phyloP scores from a whole-genome alignment of 1,140 invertebrate genomes.

The Ruditapes philippinarum region DNA sequence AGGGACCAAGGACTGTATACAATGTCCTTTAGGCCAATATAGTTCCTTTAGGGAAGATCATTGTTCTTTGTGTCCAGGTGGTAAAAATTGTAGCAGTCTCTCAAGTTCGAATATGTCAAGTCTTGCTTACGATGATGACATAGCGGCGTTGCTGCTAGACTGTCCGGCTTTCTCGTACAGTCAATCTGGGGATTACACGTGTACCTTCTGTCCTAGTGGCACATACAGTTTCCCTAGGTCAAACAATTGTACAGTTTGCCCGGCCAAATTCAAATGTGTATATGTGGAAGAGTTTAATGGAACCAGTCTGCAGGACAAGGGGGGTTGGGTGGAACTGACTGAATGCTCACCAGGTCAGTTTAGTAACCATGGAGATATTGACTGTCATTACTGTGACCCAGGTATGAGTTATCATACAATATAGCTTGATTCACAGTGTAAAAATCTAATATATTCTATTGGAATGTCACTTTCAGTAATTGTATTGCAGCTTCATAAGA shows the following conservation, averaged over 20 bases:
- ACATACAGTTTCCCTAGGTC: conserved; percentile 64
- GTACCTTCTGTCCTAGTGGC: conserved; percentile 59
- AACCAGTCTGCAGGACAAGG: conserved; percentile 51
- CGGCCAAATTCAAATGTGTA: conserved; percentile 50
- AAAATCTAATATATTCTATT: neutral
- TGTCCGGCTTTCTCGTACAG: conserved; percentile 50
- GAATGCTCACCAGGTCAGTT: conserved; percentile 65
- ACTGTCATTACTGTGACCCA: conserved; percentile 27
- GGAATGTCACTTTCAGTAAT: neutral
- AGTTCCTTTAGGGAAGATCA: conserved; percentile 8
- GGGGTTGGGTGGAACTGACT: conserved; percentile 71
- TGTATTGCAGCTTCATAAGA: too few species aligned
- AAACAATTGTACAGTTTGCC: conserved; percentile 59
- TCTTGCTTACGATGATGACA: neutral
- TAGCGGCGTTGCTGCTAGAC: neutral
- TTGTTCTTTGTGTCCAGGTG: conserved; percentile 58
- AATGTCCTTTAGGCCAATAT: conserved; percentile 37
- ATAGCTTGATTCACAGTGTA: neutral
- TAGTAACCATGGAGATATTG: conserved; percentile 57
- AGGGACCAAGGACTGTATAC: conserved; percentile 53
- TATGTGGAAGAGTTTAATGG: neutral
- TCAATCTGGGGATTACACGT: neutral
- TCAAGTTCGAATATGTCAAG: neutral
- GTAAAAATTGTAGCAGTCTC: conserved; percentile 25
- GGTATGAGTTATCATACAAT: neutral